phyloP scores from a whole-genome alignment of 2,888 invertebrate genomes.

The Enchytraeus crypticus region DNA sequence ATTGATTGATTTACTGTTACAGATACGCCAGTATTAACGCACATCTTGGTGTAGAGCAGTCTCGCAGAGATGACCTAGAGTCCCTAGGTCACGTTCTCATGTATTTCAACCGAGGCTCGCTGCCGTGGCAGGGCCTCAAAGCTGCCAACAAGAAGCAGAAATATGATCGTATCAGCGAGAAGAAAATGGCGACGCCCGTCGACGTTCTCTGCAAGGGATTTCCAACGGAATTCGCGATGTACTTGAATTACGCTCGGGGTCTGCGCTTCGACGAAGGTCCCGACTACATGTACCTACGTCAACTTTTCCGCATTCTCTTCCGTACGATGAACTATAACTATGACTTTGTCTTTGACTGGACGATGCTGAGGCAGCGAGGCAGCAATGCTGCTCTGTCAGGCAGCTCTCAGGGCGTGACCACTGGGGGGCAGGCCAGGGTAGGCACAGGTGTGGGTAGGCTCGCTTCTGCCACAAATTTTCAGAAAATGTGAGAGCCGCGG shows the following conservation, averaged over 20 bases:
- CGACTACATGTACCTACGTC: conserved; percentile 27
- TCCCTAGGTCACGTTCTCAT: conserved; percentile 36
- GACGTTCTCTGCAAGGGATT: conserved; percentile 27
- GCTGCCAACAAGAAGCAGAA: conserved; percentile 31
- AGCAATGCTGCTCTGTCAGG: conserved; percentile 40
- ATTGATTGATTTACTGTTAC: no score
- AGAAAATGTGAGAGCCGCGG: conserved; percentile 1
- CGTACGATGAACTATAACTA: conserved; percentile 29
- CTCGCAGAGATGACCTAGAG: conserved; percentile 34
- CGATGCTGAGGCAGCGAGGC: conserved; percentile 89
- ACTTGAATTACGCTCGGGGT: conserved; percentile 28
- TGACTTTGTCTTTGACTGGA: conserved; percentile 85
- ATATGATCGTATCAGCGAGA: conserved; percentile 29
- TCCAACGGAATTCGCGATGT: conserved; percentile 25
- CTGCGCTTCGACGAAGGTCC: conserved; percentile 28
- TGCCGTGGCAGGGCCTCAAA: conserved; percentile 37
- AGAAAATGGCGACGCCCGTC: conserved; percentile 28
- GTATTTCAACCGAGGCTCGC: conserved; percentile 32
- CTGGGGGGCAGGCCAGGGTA: no score
- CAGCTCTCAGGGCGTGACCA: no score
- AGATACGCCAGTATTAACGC: conserved; percentile 37
- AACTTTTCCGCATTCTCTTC: conserved; percentile 26
- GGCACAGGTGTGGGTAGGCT: no score
- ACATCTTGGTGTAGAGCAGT: conserved; percentile 34
- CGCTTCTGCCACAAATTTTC: background rate